phyloP scores from a whole-genome alignment of 2,797 vertebrate genomes.

The Dallia pectoralis region DNA sequence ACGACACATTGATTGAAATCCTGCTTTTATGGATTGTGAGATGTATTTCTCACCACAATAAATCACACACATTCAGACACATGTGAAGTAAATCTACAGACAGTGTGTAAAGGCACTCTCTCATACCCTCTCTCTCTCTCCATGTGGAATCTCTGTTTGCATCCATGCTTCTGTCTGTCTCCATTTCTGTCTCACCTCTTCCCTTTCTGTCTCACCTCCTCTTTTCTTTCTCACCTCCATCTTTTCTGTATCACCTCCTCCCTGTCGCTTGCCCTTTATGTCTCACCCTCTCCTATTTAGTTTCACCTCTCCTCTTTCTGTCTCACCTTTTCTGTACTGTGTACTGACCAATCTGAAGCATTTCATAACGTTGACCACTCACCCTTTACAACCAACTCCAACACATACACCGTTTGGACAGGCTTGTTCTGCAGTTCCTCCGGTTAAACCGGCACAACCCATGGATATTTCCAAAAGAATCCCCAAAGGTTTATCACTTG shows the following conservation, averaged over 20 bases:
- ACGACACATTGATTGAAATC: slow-evolving; percentile 43
- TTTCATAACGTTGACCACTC: too few species aligned
- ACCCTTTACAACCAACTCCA: too few species aligned
- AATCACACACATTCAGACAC: slow-evolving; percentile 23
- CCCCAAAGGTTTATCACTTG: too few species aligned
- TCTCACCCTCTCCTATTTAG: neutral
- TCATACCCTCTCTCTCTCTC: neutral
- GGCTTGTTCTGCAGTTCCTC: too few species aligned
- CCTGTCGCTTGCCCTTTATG: too few species aligned
- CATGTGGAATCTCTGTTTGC: neutral
- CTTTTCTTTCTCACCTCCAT: neutral
- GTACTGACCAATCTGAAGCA: too few species aligned
- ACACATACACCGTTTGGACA: too few species aligned
- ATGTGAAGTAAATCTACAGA: slow-evolving; percentile 29
- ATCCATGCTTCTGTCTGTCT: neutral
- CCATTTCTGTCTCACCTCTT: neutral
- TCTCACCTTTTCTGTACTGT: too few species aligned
- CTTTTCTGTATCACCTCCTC: neutral
- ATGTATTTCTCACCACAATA: slow-evolving; percentile 27
- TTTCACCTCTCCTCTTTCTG: neutral
- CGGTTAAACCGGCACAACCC: too few species aligned
- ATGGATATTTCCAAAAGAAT: too few species aligned
- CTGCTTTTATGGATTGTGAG: slow-evolving; percentile 36
- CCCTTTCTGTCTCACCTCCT: neutral
- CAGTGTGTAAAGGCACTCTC: slow-evolving; percentile 21